These are phyloP conservation scores for Dryomyza anilis DNA, from an alignment of 2,888 invertebrate genomes.

Conservation along the genomic window DNA sequence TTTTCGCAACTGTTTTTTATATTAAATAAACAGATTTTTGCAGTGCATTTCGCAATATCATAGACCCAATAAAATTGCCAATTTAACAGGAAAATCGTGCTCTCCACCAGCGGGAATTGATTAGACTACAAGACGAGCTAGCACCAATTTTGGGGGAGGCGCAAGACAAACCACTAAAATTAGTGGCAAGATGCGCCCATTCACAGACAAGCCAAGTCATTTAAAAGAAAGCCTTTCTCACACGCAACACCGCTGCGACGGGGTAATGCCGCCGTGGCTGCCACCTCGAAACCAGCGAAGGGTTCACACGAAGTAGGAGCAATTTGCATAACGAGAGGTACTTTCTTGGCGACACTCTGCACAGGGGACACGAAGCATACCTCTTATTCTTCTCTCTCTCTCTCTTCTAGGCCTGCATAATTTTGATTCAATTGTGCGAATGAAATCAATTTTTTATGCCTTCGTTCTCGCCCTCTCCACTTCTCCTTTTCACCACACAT, in stretches of 20 bases:
- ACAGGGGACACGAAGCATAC: background rate
- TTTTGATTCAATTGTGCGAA: constrained; percentile 25
- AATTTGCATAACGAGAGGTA: background rate
- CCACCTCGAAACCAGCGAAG: no score
- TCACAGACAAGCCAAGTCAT: no score
- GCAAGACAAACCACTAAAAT: no score
- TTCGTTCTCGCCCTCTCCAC: background rate
- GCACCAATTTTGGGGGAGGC: background rate
- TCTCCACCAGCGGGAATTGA: constrained; percentile 17
- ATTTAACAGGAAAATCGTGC: no score
- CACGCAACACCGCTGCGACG: background rate
- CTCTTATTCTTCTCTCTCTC: background rate
- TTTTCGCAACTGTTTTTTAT: no score
- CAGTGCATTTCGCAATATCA: no score
- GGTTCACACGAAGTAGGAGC: no score
- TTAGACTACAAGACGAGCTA: background rate
- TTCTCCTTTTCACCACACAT: background rate
- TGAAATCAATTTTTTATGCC: constrained; percentile 29
- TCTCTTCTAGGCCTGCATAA: constrained; percentile 18
- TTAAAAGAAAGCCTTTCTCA: constrained; percentile 8
- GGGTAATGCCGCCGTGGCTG: background rate
- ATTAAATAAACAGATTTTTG: no score
- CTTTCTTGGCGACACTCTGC: background rate
- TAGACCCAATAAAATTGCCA: no score
- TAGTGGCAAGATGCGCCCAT: no score